Conservation (phyloP, 2,888 invertebrate species). For the Teinopalpus imperialis region DNA sequence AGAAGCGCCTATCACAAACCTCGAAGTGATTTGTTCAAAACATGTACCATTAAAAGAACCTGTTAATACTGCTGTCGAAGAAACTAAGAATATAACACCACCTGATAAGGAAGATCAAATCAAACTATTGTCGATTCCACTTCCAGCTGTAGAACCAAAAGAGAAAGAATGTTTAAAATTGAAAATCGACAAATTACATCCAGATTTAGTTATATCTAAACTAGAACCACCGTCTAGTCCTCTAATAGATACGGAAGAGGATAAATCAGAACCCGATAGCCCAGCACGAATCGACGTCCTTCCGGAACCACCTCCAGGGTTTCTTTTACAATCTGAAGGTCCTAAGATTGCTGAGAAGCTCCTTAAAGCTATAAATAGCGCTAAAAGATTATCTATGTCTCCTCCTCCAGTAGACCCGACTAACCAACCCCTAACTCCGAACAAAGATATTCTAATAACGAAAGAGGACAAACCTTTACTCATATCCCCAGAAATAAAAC, state of each 20-base stretch:
- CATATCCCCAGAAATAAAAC: conserved; percentile 42
- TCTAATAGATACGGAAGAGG: conserved; percentile 72
- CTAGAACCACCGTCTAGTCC: conserved; percentile 65
- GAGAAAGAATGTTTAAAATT: conserved; percentile 37
- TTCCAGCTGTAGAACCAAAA: conserved; percentile 42
- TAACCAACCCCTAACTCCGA: conserved; percentile 54
- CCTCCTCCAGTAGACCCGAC: conserved; percentile 54
- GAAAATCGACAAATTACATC: conserved; percentile 49
- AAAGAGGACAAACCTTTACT: conserved; percentile 38
- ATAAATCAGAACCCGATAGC: conserved; percentile 76
- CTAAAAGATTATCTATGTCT: conserved; percentile 75
- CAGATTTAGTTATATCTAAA: conserved; percentile 45
- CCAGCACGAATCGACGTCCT: conserved; percentile 71
- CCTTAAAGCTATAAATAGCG: conserved; percentile 82
- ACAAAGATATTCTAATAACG: conserved; percentile 46
- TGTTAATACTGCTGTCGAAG: no score
- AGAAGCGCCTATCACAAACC: conserved; percentile 26
- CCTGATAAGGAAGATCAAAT: conserved; percentile 36
- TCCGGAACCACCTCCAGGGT: conserved; percentile 74
- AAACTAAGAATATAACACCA: conserved; percentile 11
- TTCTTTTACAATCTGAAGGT: conserved; percentile 72
- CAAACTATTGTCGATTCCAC: conserved; percentile 43
- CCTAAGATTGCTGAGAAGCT: conserved; percentile 85
- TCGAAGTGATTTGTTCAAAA: conserved; percentile 25
- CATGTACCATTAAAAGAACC: conserved; percentile 14